Base-by-base conservation (phyloP, 2,113 vertebrate species). In the Hystrix brachyura region DNA sequence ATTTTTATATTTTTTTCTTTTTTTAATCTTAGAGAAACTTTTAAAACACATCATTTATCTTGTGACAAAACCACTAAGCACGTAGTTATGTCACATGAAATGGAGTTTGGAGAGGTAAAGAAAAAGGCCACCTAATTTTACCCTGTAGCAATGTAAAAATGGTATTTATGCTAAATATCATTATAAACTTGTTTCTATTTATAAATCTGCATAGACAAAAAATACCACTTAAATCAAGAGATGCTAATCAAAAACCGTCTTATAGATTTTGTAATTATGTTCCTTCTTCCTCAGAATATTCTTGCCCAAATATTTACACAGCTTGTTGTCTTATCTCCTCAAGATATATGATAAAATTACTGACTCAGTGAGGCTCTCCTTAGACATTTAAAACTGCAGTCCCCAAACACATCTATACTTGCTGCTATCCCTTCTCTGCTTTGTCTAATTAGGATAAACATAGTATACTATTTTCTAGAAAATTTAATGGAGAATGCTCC, bases 1-100 rank as follows among this genome's bases (percentile, higher is more conserved):
- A 43, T 43, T 69, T 85, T 84, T 87, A 46, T 64, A 76, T 43
- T 69, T 34, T 84, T 95, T 25, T 13, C 60, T 8, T 67, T 76
- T 96, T 91, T 69, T 64, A 65, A 86, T 4, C 3, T 83, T 85
- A 51, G 46, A 59, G 43, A 97, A 95, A 93, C 15, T 82, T 91
- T 65, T 62, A 93, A 80, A 94, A 80, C 15, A 87, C 17, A 53
- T 19, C 55, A 74, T n/a, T 53, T 32, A 59, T 34, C 48, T 67
- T 60, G 43, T 60, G 60, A 65, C 43, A 87, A 92, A 90, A n/a
- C 3, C 38, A 67, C 0, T 59, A 72, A 78, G 29, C 1, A 23
- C 13, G 14, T 59, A n/a, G 32, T 21, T 34, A 9, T 64, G 32
- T n/a, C 23, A 91, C 14, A 62, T 81, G 72, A 92, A 94, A 83